phyloP scores from a whole-genome alignment of 2,797 vertebrate species.

The Gallinago stenura region DNA sequence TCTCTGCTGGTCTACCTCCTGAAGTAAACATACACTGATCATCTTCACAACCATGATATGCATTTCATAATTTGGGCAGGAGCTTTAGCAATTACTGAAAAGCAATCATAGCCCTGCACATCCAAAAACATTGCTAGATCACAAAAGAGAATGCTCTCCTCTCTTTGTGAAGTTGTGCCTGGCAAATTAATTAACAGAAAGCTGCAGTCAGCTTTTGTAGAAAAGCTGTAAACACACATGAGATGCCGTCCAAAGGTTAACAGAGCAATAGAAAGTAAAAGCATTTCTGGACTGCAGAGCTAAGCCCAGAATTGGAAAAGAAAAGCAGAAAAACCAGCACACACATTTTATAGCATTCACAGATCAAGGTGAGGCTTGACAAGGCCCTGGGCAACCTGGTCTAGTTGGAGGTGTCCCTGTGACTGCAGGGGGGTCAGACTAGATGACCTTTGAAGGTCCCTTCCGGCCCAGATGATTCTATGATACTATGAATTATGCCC shows the following conservation, averaged over 20 bases:
- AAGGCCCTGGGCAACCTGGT: no score
- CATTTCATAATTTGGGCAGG: neutral
- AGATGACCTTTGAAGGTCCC: no score
- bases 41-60: neutral
- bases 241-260: slow-evolving; percentile 21
- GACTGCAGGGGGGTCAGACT: no score
- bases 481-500: neutral
- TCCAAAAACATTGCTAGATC: neutral
- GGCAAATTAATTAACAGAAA: neutral
- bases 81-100: neutral
- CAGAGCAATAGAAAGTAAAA: neutral
- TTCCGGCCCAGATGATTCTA: no score
- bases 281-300: neutral
- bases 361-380: neutral
- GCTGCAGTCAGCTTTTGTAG: slow-evolving; percentile 1
- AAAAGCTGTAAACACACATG: neutral
- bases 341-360: neutral
- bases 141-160: neutral
- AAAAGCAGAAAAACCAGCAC: neutral
- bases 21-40: neutral
- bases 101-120: neutral
- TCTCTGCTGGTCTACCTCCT: neutral
- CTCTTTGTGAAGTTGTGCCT: neutral
- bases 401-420: no score
- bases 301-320: neutral